Evolutionary conservation across 2,888 invertebrate genomes (phyloP), one percentile per base, ranked within the genome.

Genomic region (Drosophila cyrtoloma): DNA sequence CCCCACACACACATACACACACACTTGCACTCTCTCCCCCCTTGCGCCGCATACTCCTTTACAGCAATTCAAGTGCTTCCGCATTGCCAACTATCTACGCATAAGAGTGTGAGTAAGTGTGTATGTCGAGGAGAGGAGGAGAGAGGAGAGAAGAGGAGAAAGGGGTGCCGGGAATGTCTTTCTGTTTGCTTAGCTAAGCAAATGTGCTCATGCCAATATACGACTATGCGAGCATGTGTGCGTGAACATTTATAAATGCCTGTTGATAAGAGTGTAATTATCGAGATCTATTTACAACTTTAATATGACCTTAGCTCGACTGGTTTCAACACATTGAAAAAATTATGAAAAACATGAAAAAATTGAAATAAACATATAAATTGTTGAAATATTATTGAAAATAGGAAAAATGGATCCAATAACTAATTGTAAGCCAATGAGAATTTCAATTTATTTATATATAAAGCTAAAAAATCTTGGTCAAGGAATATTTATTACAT

Each of bases 51-150:
- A 16, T 28, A n/a, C 22, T 56, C 47, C 42, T 35, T 19, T 42
- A 50, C 61, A 60, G 74, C 75, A 55, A 64, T 74, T 86, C 74
- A 83, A 88, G 77, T 69, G 69, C 71, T 88, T 83, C 83, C 88
- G 80, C 80, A 67, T 65, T 56, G 62, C 58, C 50, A 58, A 51
- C 60, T 50, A 57, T 68, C 59, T 51, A 63, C 42, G 59, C 55
- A 52, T 51, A n/a, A 10, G 44, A 57, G 64, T 44, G 39, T 52
- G 51, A 35, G 39, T 61, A 47, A 47, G 50, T 78, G 44, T 58
- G 28, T 14, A 22, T 44, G 61, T 42, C 28, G 19, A 14, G 12
- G 5, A 56, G 37, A 9, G 14, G 47, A 9, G n/a, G 33, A 47
- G 16, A 16, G 14, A 5, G 12, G 1, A 10, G 9, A 1, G n/a